Evolutionary conservation across 2,797 vertebrate species (phyloP).

Genomic region (Selene dorsalis): DNA sequence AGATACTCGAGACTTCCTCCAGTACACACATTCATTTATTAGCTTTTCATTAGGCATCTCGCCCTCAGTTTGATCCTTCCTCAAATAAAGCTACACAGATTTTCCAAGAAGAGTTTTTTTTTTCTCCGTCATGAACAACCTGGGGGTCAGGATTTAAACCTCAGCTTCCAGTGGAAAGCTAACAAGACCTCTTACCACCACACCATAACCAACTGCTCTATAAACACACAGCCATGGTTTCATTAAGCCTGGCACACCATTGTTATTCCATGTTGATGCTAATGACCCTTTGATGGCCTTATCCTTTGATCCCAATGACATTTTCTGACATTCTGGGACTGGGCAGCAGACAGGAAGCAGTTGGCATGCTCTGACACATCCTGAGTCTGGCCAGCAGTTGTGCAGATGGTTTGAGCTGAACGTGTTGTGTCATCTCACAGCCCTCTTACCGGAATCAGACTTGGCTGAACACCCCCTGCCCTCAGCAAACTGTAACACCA

Average conservation of each 20-base stretch:
- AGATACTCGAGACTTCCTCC: slow-evolving; percentile 63
- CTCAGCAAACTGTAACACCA: slow-evolving; percentile 33
- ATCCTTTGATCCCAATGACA: slow-evolving; percentile 46
- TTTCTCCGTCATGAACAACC: slow-evolving; percentile 10
- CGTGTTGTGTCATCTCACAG: slow-evolving; percentile 72
- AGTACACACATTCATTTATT: slow-evolving; percentile 68
- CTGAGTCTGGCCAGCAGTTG: slow-evolving; percentile 58
- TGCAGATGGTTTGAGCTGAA: slow-evolving; percentile 70
- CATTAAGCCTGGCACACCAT: slow-evolving; percentile 23
- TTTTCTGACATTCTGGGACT: slow-evolving; percentile 46
- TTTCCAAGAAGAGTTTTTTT: slow-evolving; percentile 41
- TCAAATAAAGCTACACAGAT: slow-evolving; percentile 46
- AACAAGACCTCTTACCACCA: slow-evolving; percentile 26
- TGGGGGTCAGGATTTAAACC: slow-evolving; percentile 17
- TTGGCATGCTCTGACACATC: slow-evolving; percentile 70
- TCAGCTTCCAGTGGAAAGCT: slow-evolving; percentile 14
- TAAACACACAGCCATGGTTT: slow-evolving; percentile 50
- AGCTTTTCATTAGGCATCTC: slow-evolving; percentile 67
- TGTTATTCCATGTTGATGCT: slow-evolving; percentile 41
- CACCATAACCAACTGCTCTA: slow-evolving; percentile 7
- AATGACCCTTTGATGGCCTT: slow-evolving; percentile 45
- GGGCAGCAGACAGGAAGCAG: slow-evolving; percentile 56
- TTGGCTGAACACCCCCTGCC: slow-evolving; percentile 65
- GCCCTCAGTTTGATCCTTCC: slow-evolving; percentile 54
- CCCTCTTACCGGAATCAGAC: slow-evolving; percentile 71